phyloP scores from a whole-genome alignment of 2,888 invertebrate species.

The Serrognathus titanus region DNA sequence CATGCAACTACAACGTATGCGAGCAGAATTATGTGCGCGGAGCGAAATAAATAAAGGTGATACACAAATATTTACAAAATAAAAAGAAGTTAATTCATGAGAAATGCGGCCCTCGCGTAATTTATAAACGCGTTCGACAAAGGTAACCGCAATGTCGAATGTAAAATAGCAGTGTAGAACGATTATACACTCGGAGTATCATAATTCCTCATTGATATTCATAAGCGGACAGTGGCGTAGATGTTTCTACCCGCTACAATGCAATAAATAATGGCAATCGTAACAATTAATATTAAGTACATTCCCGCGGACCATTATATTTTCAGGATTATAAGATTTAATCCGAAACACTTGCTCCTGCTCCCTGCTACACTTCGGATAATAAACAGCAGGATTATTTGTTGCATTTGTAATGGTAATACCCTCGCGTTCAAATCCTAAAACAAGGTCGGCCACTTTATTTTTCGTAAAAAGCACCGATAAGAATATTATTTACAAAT shows the following conservation, averaged over 20 bases:
- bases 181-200: slow-evolving; percentile 43
- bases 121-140: slow-evolving; percentile 44
- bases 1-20: slow-evolving; percentile 7
- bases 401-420: background rate
- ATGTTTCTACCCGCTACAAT: slow-evolving; percentile 30
- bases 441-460: slow-evolving; percentile 30
- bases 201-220: slow-evolving; percentile 46
- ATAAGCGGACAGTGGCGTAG: slow-evolving; percentile 42
- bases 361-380: slow-evolving; percentile 9
- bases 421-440: slow-evolving; percentile 20
- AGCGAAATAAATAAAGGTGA: slow-evolving; percentile 45
- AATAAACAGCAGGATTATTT: too few relatives aligned
- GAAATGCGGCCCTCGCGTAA: slow-evolving; percentile 39
- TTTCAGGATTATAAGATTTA: slow-evolving; percentile 16
- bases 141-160: slow-evolving; percentile 45
- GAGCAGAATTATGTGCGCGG: slow-evolving; percentile 35
- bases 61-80: slow-evolving; percentile 46
- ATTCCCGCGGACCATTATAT: slow-evolving; percentile 19
- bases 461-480: slow-evolving; percentile 26
- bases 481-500: slow-evolving; percentile 1
- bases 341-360: slow-evolving; percentile 14
- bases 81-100: slow-evolving; percentile 38
- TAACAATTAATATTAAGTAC: slow-evolving; percentile 32
- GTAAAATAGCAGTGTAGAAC: slow-evolving; percentile 42
- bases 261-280: slow-evolving; percentile 29